Percentiles rank a stretch among this genome's conserved stretches.
Conservation (phyloP, 2,113 vertebrate species). For the Ancistrus triradiatus region DNA sequence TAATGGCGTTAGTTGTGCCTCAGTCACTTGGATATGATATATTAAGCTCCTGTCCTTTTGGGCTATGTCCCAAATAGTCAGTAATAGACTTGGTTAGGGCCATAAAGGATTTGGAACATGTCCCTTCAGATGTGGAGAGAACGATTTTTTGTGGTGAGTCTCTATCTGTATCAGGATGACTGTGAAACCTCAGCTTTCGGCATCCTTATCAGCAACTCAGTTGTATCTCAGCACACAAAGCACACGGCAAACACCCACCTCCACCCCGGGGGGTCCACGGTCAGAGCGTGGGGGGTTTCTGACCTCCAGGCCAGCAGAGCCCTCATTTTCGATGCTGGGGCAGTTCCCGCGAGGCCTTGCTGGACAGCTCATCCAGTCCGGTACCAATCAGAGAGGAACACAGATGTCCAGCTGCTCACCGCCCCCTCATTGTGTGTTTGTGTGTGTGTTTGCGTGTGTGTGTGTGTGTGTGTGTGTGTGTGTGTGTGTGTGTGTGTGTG, state of each 20-base stretch:
- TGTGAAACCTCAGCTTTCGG: slow-evolving; percentile 8
- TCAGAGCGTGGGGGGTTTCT: slow-evolving; percentile 43
- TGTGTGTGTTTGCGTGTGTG: neutral
- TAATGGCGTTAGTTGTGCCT: no score
- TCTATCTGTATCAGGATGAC: no score
- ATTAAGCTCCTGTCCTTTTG: no score
- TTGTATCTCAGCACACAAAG: slow-evolving; percentile 14
- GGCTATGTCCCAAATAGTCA: no score
- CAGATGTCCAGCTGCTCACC: slow-evolving; percentile 51
- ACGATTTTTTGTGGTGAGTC: no score
- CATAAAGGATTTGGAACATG: no score
- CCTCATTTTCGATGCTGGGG: slow-evolving; percentile 57
- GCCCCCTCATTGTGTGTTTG: neutral
- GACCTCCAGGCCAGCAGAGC: slow-evolving; percentile 63
- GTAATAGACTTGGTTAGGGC: no score
- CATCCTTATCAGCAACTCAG: slow-evolving; percentile 20
- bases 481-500: no score
- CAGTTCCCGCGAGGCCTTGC: slow-evolving; percentile 60
- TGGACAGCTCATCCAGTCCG: slow-evolving; percentile 56
- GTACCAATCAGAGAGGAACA: slow-evolving; percentile 42
- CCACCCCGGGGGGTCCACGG: neutral
- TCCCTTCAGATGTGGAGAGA: no score
- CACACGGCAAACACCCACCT: slow-evolving; percentile 36
- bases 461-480: neutral
- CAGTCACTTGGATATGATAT: no score